Percentiles rank a stretch among this genome's conserved stretches.
These are phyloP conservation scores for Phalera bucephala DNA, from an alignment of 2,888 invertebrate genomes.

Conservation along the genomic window DNA sequence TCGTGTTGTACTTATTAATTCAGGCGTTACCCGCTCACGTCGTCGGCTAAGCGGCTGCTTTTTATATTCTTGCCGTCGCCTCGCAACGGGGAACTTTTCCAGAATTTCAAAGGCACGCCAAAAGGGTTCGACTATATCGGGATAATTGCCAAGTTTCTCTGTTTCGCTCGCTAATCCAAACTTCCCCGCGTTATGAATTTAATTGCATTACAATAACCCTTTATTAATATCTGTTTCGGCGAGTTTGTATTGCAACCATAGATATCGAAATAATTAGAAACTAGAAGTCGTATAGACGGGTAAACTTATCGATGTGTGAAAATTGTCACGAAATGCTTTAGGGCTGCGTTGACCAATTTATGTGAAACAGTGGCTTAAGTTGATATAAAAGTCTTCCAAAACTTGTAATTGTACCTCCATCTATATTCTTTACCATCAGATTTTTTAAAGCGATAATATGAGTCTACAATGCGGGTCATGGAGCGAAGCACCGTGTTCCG, in stretches of 20 bases:
- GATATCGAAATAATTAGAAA: too few species aligned
- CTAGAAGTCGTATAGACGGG: too few species aligned
- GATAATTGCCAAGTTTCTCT: conserved; percentile 45
- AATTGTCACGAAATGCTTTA: too few species aligned
- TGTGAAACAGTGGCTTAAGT: too few species aligned
- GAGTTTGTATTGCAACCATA: conserved; percentile 1
- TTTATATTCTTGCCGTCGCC: conserved; percentile 64
- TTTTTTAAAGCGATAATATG: too few species aligned
- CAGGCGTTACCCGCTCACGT: conserved; percentile 69
- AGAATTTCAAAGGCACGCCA: conserved; percentile 30
- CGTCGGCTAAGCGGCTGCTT: conserved; percentile 51
- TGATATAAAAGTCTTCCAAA: too few species aligned
- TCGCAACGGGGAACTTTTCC: conserved; percentile 39
- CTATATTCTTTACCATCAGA: too few species aligned
- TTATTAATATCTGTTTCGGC: conserved; percentile 27
- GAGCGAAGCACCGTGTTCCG: too few species aligned
- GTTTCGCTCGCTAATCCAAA: conserved; percentile 25
- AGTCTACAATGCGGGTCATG: too few species aligned
- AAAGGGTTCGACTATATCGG: conserved; percentile 38
- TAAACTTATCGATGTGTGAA: too few species aligned
- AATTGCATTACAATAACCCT: conserved; percentile 33
- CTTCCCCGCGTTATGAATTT: conserved; percentile 24
- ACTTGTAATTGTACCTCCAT: too few species aligned
- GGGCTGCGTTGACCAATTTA: too few species aligned
- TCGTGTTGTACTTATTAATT: conserved; percentile 83